Conservation (phyloP, 2,888 invertebrate species). For the Anarsia innoxiella region DNA sequence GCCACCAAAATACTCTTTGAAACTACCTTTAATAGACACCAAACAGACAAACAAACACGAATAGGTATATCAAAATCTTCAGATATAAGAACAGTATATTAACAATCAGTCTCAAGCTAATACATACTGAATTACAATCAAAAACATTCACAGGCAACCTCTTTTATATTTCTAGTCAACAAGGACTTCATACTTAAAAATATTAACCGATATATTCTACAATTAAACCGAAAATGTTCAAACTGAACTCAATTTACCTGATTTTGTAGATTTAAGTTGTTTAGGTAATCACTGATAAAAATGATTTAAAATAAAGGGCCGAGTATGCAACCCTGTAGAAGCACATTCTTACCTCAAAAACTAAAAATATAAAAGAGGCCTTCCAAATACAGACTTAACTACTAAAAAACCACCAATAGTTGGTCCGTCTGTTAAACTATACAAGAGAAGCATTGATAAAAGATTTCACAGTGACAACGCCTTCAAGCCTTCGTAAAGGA, state of each 20-base stretch:
- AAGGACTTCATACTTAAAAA: too few species aligned
- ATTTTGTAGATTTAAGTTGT: too few species aligned
- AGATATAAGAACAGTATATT: constrained; percentile 47
- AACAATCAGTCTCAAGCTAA: constrained; percentile 68
- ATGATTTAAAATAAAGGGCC: constrained; percentile 1
- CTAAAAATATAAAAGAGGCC: constrained; percentile 33
- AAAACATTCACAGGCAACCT: constrained; percentile 31
- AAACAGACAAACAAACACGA: constrained; percentile 28
- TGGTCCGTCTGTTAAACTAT: constrained; percentile 62
- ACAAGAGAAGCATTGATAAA: constrained; percentile 33
- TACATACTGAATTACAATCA: constrained; percentile 42
- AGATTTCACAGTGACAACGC: constrained; percentile 22
- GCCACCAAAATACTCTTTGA: too few species aligned
- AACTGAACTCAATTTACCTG: too few species aligned
- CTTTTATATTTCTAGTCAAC: constrained; percentile 29
- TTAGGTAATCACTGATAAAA: too few species aligned
- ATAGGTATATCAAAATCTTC: constrained; percentile 40
- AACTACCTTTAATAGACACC: constrained; percentile 17
- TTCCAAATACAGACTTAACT: constrained; percentile 40
- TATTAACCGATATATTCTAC: too few species aligned
- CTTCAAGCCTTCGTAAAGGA: constrained; percentile 29
- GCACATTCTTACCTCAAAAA: constrained; percentile 17
- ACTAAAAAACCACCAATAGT: constrained; percentile 59
- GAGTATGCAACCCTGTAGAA: constrained; percentile 9
- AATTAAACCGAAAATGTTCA: too few species aligned